Evolutionary conservation across 2,113 vertebrate species (phyloP), one percentile per base, ranked within the genome.

Genomic region (Turdus rufiventris): DNA sequence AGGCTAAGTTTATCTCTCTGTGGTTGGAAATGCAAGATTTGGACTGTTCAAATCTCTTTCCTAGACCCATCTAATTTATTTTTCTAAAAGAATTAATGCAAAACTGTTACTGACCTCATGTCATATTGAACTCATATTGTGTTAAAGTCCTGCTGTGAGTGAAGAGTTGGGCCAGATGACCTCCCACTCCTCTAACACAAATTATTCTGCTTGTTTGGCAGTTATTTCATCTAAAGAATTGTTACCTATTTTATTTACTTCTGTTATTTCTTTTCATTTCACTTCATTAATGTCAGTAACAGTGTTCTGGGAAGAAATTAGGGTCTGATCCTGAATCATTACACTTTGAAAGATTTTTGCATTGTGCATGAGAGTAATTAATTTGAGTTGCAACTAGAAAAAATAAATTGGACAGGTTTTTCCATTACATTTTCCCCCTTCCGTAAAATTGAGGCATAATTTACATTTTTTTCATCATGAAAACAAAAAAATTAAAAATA

Each of bases 41-140:
- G 6, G 2, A 38, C 10, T n/a, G 26, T 33, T 24, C 14, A 38
- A 31, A 48, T 53, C 48, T 89, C 23, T 62, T 79, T 62, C 26
- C 8, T 26, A 48, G 14, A 51, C 11, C 11, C 4, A 67, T 36
- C 17, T 80, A 33, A 82, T 70, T 65, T 88, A 53, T 76, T 90
- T 90, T 95, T 73, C 34, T 47, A 18, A 81, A 92, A 8, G 14
- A 83, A 81, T 87, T 87, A 88, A 77, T 65, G 43, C 9, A 80
- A 88, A 96, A 87, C 63, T 74, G 62, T 83, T 88, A 75, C 43
- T 90, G 72, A 95, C 60, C 86, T 80, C 56, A 43, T 71, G 86
- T 83, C 87, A 58, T 77, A 63, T 15, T 21, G 51, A 92, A 66
- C 34, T 73, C 24, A 42, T 65, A 76, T 57, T 77, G 54, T 67